phyloP scores from a whole-genome alignment of 2,888 invertebrate species.

The Perizoma affinitatum region DNA sequence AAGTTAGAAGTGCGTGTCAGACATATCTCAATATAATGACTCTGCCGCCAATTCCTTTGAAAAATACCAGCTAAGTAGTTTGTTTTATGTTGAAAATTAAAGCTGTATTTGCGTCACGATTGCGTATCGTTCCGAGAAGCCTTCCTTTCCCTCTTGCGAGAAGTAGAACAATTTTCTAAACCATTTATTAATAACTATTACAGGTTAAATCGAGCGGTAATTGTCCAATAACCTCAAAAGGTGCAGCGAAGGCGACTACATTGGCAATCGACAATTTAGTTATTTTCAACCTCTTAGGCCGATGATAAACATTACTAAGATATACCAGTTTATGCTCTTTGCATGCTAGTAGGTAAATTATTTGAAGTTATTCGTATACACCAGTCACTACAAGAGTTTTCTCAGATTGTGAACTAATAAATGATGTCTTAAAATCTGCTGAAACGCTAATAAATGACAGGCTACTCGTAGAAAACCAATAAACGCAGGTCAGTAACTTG shows the following conservation, averaged over 20 bases:
- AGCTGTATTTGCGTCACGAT: conserved; percentile 39
- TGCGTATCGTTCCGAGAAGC: conserved; percentile 26
- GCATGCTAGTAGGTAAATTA: no score
- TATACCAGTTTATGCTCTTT: no score
- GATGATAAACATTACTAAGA: conserved; percentile 1
- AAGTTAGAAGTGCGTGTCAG: no score
- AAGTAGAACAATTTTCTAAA: conserved; percentile 41
- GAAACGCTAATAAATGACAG: no score
- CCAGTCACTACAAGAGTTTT: no score
- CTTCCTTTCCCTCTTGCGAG: conserved; percentile 30
- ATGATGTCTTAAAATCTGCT: no score
- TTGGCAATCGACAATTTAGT: conserved; percentile 24
- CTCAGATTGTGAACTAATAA: no score
- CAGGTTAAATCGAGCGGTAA: conserved; percentile 44
- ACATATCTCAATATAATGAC: no score
- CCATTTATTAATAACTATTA: conserved; percentile 42
- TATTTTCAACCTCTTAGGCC: conserved; percentile 13
- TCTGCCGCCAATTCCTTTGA: conserved; percentile 11
- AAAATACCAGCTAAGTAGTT: conserved; percentile 23
- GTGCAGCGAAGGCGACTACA: conserved; percentile 33
- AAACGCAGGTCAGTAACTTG: no score
- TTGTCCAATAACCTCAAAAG: conserved; percentile 45
- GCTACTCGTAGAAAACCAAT: no score
- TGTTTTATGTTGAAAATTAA: conserved; percentile 40
- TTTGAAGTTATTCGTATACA: no score